phyloP scores from a whole-genome alignment of 2,888 invertebrate species.

The Blastobasis lacticolella region DNA sequence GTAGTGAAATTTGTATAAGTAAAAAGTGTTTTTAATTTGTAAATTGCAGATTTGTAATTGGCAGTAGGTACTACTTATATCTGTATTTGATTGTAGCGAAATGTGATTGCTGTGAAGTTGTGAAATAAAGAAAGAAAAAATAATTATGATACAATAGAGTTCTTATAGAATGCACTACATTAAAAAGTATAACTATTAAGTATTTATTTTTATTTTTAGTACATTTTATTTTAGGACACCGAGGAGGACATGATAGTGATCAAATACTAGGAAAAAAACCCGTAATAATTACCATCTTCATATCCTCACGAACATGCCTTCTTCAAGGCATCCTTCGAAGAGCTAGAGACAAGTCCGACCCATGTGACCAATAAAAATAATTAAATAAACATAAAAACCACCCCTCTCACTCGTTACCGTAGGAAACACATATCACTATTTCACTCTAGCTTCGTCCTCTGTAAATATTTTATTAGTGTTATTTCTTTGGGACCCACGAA shows the following conservation, averaged over 20 bases:
- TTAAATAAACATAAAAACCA: conserved; percentile 23
- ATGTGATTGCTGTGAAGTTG: too few relatives aligned
- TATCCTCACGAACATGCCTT: too few relatives aligned
- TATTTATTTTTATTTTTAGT: background rate
- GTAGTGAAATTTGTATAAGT: too few relatives aligned
- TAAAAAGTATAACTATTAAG: background rate
- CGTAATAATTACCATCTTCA: too few relatives aligned
- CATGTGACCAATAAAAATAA: conserved; percentile 18
- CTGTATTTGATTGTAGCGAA: too few relatives aligned
- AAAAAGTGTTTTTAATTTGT: too few relatives aligned
- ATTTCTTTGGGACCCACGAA: conserved; percentile 29
- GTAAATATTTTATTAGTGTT: conserved; percentile 53
- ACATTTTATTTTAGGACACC: background rate
- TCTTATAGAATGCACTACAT: background rate
- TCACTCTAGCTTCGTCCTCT: conserved; percentile 33
- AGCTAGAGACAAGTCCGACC: too few relatives aligned
- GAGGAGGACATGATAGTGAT: background rate
- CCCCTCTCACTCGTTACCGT: conserved; percentile 22
- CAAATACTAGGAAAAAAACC: too few relatives aligned
- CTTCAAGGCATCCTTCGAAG: too few relatives aligned
- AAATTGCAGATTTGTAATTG: too few relatives aligned
- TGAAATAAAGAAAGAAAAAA: background rate
- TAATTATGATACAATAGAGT: background rate
- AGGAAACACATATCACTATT: conserved; percentile 39
- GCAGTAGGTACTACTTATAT: too few relatives aligned